phyloP scores from a whole-genome alignment of 2,113 vertebrate species.

The Crotalus helleri region DNA sequence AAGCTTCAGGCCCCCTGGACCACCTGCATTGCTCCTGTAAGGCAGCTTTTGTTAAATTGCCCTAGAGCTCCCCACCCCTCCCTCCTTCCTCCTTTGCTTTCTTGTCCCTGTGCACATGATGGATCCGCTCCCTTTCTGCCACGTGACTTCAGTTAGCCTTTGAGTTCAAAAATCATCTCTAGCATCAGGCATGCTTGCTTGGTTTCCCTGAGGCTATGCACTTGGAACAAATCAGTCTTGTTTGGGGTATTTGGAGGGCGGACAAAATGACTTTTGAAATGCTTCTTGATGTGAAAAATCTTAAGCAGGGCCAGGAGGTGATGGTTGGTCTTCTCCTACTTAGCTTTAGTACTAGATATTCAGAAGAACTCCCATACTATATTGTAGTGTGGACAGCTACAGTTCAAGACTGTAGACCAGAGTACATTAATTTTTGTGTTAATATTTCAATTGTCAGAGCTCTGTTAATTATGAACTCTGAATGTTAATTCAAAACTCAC shows the following conservation, averaged over 20 bases:
- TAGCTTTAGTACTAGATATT: not conserved
- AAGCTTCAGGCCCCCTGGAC: conserved; percentile 25
- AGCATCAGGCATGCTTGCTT: not conserved
- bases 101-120: not conserved
- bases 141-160: conserved; percentile 1
- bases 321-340: not conserved
- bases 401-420: not conserved
- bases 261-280: not conserved
- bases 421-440: not conserved
- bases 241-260: not conserved
- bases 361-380: not conserved
- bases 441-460: not conserved
- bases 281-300: not conserved
- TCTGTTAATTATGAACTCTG: not conserved
- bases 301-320: not conserved
- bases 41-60: conserved; percentile 39
- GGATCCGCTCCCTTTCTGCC: not conserved
- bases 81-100: not conserved
- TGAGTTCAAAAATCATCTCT: not conserved
- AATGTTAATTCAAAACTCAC: not conserved
- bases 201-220: not conserved
- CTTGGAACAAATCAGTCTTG: not conserved
- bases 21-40: conserved; percentile 62
- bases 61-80: conserved; percentile 16
- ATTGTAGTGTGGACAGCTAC: not conserved